phyloP scores from a whole-genome alignment of 2,113 vertebrate genomes.

The Cavia aperea region DNA sequence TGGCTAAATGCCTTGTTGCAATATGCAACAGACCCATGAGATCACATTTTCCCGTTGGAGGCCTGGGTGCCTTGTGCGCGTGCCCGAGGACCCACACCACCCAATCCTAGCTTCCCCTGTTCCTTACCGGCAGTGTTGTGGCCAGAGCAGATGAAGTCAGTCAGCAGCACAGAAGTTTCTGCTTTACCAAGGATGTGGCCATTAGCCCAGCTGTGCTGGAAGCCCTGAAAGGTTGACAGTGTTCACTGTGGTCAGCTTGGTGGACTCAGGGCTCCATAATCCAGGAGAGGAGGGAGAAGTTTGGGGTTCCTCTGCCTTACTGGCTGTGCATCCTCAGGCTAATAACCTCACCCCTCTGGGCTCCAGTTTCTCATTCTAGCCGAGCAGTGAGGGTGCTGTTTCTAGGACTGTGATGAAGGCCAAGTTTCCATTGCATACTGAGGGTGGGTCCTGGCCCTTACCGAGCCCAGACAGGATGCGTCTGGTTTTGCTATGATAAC shows the following conservation, averaged over 20 bases:
- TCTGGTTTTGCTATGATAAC: no score
- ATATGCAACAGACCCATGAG: slow-evolving; percentile 53
- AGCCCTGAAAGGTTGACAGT: not conserved
- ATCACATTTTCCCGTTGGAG: slow-evolving; percentile 29
- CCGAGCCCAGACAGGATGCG: not conserved
- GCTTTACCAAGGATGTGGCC: not conserved
- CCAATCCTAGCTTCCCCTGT: not conserved
- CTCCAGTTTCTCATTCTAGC: not conserved
- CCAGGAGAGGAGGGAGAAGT: not conserved
- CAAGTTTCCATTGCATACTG: fast-evolving
- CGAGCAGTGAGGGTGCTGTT: not conserved
- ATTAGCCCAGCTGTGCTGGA: not conserved
- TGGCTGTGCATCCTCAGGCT: not conserved
- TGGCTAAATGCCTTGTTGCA: slow-evolving; percentile 48
- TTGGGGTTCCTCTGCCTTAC: not conserved
- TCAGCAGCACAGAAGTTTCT: not conserved
- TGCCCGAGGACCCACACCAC: not conserved
- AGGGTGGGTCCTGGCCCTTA: fast-evolving
- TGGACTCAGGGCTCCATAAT: not conserved
- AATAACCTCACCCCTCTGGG: not conserved
- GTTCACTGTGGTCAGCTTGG: not conserved
- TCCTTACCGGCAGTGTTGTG: not conserved
- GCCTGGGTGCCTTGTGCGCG: not conserved
- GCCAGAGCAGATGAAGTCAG: not conserved
- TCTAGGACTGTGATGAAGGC: not conserved